Evolutionary conservation across 2,797 vertebrate species (phyloP), one percentile per base, ranked within the genome.

Genomic region (Typhlichthys subterraneus): DNA sequence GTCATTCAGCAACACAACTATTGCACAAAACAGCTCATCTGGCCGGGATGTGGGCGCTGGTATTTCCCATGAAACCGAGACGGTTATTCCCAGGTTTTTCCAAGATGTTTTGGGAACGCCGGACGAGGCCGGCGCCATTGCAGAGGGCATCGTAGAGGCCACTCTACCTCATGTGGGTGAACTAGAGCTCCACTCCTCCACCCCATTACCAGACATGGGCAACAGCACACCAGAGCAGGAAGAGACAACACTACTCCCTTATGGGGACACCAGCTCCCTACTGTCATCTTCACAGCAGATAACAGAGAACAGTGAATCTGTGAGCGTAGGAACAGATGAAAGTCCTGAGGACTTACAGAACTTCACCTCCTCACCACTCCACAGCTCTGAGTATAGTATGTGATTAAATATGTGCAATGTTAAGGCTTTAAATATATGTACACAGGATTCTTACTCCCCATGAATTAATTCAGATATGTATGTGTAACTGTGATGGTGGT

Each of bases 61-160:
- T 0, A 72, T 74, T 62, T 57, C 62, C 8, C 70, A 69, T 29
- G 77, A 83, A 14, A 51, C 80, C 59, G 72, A 65, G 60, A 72
- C 76, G 1, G 14, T 65, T 50, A n/a, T 63, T 60, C 48, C 51
- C 0, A 69, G 68, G n/a, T 42, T 52, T 10, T 73, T 75, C 42
- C 45, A 65, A 0, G 56, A 70, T 5, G 15, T 61, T 14, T 61
- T 73, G 31, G 77, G 29, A 15, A 67, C 23, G 19, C 45, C 57
- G 8, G 76, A 80, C 29, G 80, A 77, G 33, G 11, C 65, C 10
- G 15, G 11, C 14, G 7, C 51, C 19, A 31, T 0, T 2, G 70
- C 71, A 46, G 63, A 67, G 13, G 52, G 55, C 1, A 67, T 67
- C 6, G 13, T 9, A 0, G 46, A 19, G 48, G 63, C 62, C 0